Evolutionary conservation across 1,140 invertebrate species (phyloP).

Genomic region (Plodia interpunctella): DNA sequence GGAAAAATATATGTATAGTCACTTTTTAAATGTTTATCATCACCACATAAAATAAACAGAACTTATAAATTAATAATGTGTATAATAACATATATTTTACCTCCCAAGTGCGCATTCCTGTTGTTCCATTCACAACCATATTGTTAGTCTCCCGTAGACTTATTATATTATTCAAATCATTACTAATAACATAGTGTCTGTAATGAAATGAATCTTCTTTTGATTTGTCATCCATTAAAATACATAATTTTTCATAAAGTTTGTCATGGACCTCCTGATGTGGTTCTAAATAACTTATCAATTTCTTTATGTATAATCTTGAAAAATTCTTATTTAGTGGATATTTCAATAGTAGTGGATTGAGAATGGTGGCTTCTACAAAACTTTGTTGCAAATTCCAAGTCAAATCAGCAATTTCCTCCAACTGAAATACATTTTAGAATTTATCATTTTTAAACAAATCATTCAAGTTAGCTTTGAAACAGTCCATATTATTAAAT

Average conservation of each 20-base stretch:
- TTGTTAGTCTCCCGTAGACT: constrained; percentile 63
- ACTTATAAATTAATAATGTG: constrained; percentile 13
- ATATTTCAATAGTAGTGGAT: constrained; percentile 41
- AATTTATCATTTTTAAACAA: background rate
- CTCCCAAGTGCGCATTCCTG: constrained; percentile 67
- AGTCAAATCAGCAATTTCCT: constrained; percentile 38
- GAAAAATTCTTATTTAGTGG: constrained; percentile 45
- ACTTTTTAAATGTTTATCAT: background rate
- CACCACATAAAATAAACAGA: constrained; percentile 19
- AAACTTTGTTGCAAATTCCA: constrained; percentile 44
- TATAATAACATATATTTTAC: constrained; percentile 32
- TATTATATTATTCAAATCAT: constrained; percentile 39
- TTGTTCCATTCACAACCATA: constrained; percentile 66
- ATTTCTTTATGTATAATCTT: constrained; percentile 56
- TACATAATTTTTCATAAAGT: constrained; percentile 50
- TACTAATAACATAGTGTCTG: constrained; percentile 49
- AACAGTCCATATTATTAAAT: no score
- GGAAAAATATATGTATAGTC: constrained; percentile 3
- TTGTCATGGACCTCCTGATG: constrained; percentile 61
- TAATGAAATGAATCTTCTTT: constrained; percentile 25
- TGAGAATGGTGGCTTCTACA: constrained; percentile 42
- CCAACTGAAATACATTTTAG: background rate
- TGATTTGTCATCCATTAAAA: constrained; percentile 32
- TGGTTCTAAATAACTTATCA: constrained; percentile 43
- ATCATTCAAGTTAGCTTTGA: no score